Conservation (phyloP, 2,888 invertebrate species). For the Elmis aenea region DNA sequence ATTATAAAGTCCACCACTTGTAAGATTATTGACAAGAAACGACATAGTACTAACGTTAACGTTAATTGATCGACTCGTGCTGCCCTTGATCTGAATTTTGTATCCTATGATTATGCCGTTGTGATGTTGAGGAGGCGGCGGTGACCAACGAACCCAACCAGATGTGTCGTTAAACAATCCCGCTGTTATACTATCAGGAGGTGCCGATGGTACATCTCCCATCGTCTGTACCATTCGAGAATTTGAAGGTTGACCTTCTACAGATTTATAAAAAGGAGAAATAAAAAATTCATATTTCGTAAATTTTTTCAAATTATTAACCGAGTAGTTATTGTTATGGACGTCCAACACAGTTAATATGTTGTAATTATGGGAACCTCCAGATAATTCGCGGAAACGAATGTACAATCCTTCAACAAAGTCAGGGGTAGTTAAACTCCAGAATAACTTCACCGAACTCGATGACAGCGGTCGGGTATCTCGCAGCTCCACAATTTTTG, state of each 20-base stretch:
- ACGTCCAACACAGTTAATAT: conserved; percentile 60
- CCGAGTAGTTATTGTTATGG: conserved; percentile 64
- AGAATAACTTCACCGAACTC: conserved; percentile 52
- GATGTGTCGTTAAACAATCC: conserved; percentile 76
- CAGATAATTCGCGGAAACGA: conserved; percentile 59
- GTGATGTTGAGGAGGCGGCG: conserved; percentile 71
- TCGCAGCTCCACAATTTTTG: conserved; percentile 70
- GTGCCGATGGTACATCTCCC: conserved; percentile 80
- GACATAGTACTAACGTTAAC: conserved; percentile 86
- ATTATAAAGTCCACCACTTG: conserved; percentile 78
- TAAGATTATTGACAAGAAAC: conserved; percentile 82
- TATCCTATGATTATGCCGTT: conserved; percentile 80
- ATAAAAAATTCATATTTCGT: conserved; percentile 90
- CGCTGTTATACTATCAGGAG: conserved; percentile 74
- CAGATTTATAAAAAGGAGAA: conserved; percentile 80
- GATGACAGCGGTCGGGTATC: conserved; percentile 53
- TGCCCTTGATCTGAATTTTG: conserved; percentile 61
- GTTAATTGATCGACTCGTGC: conserved; percentile 55
- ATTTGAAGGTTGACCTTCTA: conserved; percentile 91
- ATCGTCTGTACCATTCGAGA: conserved; percentile 78
- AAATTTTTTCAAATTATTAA: conserved; percentile 76
- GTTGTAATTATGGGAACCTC: conserved; percentile 58
- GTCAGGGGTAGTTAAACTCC: conserved; percentile 44
- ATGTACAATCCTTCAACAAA: conserved; percentile 64
- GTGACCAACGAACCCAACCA: conserved; percentile 76